Conservation (phyloP, 2,113 vertebrate genomes). For the Pomatorhinus ruficollis region DNA sequence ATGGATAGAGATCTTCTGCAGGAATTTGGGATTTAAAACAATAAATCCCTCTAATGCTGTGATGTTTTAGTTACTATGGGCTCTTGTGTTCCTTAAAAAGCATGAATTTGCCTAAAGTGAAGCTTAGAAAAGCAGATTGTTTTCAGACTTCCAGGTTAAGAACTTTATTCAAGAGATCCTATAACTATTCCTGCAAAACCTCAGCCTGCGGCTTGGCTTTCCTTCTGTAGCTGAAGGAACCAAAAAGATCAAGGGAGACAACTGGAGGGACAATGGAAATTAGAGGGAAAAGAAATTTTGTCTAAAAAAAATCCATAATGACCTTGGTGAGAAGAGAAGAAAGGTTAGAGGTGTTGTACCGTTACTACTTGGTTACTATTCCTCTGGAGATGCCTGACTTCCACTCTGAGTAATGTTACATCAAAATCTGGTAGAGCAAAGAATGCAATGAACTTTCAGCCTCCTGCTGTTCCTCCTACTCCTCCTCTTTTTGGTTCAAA, state of each 20-base stretch:
- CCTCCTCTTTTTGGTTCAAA: neutral
- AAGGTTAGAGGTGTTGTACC: fast-evolving
- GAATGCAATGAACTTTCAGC: neutral
- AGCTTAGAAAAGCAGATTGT: neutral
- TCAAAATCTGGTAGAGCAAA: neutral
- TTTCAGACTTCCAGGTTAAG: neutral
- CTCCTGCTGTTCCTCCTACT: neutral
- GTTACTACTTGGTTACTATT: neutral
- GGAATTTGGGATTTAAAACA: neutral
- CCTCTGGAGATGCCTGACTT: neutral
- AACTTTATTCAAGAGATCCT: neutral
- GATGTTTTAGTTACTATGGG: neutral
- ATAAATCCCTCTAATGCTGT: neutral
- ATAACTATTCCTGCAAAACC: neutral
- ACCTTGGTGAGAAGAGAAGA: neutral
- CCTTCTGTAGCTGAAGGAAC: neutral
- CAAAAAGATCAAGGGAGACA: neutral
- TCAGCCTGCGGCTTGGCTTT: neutral
- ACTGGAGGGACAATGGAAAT: neutral
- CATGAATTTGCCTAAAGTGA: neutral
- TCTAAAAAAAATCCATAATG: neutral
- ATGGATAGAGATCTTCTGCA: neutral
- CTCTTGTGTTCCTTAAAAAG: neutral
- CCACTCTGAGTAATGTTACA: neutral
- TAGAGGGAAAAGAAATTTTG: neutral